Conservation (phyloP, 2,888 invertebrate species). For the Graphium colonna region DNA sequence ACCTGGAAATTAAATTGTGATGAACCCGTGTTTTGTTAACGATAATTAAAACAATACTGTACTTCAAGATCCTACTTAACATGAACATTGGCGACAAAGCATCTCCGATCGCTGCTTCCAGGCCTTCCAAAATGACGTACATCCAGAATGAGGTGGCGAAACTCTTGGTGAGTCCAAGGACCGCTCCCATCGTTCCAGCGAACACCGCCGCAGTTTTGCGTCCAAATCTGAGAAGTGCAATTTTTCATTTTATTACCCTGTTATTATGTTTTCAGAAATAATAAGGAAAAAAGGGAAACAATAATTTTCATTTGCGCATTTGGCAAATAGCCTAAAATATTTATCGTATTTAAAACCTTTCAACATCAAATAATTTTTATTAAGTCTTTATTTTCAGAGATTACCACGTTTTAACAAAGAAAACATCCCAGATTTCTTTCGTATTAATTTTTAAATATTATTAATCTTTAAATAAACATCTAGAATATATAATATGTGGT, state of each 20-base stretch:
- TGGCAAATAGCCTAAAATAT: too few relatives aligned
- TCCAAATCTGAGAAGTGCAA: slow-evolving; percentile 40
- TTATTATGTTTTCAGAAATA: too few relatives aligned
- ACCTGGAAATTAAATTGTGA: slow-evolving; percentile 39
- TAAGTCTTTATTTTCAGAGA: too few relatives aligned
- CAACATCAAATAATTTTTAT: too few relatives aligned
- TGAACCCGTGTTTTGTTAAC: not conserved
- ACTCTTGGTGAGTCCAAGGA: slow-evolving; percentile 63
- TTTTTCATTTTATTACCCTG: too few relatives aligned
- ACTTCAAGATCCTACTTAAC: slow-evolving; percentile 54
- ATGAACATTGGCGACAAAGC: slow-evolving; percentile 71
- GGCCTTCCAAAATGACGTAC: slow-evolving; percentile 54
- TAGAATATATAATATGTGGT: too few relatives aligned
- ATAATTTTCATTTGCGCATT: too few relatives aligned
- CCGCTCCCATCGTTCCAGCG: slow-evolving; percentile 62
- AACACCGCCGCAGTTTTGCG: slow-evolving; percentile 68
- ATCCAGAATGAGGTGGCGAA: slow-evolving; percentile 57
- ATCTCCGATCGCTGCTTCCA: slow-evolving; percentile 68
- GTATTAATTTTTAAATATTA: not conserved
- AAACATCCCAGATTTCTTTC: too few relatives aligned
- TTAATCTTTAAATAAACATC: too few relatives aligned
- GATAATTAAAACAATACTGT: not conserved
- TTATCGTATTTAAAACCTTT: too few relatives aligned
- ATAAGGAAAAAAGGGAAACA: too few relatives aligned
- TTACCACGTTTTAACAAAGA: too few relatives aligned